These are phyloP conservation scores for Sweltsa coloradensis DNA, from an alignment of 1,140 invertebrate genomes.

Conservation along the genomic window DNA sequence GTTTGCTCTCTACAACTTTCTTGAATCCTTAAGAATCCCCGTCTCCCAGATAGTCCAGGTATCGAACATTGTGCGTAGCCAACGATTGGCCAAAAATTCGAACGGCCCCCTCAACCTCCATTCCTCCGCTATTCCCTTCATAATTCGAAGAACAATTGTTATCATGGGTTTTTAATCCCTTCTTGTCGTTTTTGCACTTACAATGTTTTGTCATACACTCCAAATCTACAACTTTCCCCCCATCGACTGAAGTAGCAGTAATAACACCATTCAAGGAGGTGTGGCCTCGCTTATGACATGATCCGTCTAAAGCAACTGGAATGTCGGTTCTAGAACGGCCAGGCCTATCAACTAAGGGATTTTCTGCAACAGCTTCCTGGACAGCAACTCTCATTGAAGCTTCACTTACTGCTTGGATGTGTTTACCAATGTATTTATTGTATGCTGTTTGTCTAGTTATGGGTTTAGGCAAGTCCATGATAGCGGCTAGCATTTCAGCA, in stretches of 20 bases:
- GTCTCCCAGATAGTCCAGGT: slow-evolving; percentile 17
- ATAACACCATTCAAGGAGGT: slow-evolving; percentile 12
- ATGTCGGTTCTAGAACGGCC: slow-evolving; percentile 7
- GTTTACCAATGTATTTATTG: slow-evolving; percentile 1
- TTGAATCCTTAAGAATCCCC: slow-evolving; percentile 14
- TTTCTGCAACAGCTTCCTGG: slow-evolving; percentile 7
- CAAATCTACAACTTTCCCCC: slow-evolving; percentile 14
- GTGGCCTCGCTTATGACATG: slow-evolving; percentile 15
- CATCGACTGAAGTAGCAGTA: slow-evolving; percentile 11
- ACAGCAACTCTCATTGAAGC: slow-evolving; percentile 1
- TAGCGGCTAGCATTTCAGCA: background rate
- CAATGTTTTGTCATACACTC: slow-evolving; percentile 15
- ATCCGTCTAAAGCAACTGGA: slow-evolving; percentile 13
- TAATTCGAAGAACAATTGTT: slow-evolving; percentile 12
- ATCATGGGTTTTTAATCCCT: slow-evolving; percentile 4
- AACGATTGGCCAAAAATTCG: slow-evolving; percentile 14
- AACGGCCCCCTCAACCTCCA: slow-evolving; percentile 15
- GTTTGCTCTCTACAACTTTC: slow-evolving; percentile 9
- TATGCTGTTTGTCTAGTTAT: slow-evolving; percentile 2
- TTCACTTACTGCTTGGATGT: slow-evolving; percentile 4
- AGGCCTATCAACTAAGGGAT: background rate
- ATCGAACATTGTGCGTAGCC: slow-evolving; percentile 11
- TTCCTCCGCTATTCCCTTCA: slow-evolving; percentile 11
- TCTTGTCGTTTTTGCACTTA: slow-evolving; percentile 1
- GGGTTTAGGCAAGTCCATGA: slow-evolving; percentile 8